Conservation (phyloP, 2,797 vertebrate species). For the Poliocrania exsul region DNA sequence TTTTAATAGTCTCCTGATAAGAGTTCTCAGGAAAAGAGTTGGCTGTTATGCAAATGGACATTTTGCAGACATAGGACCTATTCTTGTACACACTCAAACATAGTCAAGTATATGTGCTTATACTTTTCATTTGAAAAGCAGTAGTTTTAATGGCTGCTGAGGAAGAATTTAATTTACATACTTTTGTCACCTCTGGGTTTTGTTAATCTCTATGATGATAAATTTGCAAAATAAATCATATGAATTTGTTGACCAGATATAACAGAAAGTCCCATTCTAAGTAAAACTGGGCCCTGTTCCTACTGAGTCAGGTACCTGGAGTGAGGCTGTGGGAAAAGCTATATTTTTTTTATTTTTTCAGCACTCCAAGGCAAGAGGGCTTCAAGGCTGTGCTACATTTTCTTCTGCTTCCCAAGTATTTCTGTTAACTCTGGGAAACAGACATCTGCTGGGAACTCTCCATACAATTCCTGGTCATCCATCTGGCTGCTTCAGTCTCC, state of each 20-base stretch:
- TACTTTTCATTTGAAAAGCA: not conserved
- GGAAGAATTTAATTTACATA: not conserved
- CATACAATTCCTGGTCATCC: not conserved
- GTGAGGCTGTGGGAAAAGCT: not conserved
- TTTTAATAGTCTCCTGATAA: not conserved
- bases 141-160: not conserved
- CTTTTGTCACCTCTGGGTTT: not conserved
- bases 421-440: not conserved
- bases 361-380: not conserved
- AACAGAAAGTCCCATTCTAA: not conserved
- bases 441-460: not conserved
- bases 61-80: not conserved
- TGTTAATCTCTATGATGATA: not conserved
- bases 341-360: not conserved
- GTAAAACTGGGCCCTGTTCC: not conserved
- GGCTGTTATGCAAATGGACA: not conserved
- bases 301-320: not conserved
- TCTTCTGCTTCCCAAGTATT: not conserved
- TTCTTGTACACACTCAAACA: not conserved
- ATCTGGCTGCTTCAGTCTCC: not conserved
- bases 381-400: not conserved
- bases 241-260: not conserved
- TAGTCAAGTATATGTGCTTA: not conserved
- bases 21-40: not conserved
- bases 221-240: not conserved